These are phyloP conservation scores for Apodemus speciosus DNA, from an alignment of 2,113 vertebrate species.

Conservation along the genomic window DNA sequence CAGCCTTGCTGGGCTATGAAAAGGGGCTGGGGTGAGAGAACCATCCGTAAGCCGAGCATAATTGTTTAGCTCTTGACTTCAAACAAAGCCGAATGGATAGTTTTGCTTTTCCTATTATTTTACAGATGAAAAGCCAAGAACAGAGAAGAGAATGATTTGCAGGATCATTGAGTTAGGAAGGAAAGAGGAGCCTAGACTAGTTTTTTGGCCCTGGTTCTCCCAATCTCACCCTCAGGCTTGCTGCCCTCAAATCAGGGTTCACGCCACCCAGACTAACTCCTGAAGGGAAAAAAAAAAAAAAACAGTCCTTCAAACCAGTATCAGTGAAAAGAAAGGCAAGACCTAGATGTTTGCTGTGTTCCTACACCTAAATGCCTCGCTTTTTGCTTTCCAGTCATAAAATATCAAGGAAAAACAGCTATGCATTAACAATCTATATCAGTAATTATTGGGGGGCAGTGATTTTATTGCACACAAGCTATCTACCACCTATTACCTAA, in stretches of 20 bases:
- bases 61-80: conserved; percentile 19
- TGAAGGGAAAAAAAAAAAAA: background rate
- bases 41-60: background rate
- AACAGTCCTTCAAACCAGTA: background rate
- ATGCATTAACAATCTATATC: background rate
- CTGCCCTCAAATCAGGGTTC: background rate
- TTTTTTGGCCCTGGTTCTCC: background rate
- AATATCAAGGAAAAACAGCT: conserved; percentile 15
- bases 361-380: background rate
- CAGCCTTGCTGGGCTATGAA: background rate
- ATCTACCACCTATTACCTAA: background rate
- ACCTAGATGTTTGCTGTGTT: background rate
- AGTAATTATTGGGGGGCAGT: background rate
- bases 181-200: background rate
- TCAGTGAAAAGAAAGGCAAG: background rate
- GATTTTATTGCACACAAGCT: conserved; percentile 38
- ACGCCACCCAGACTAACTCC: background rate
- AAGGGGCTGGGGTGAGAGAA: background rate
- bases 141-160: background rate
- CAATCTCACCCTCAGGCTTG: background rate
- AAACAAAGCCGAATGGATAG: conserved; percentile 23
- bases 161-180: background rate
- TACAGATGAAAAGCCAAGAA: conserved; percentile 47
- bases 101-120: conserved; percentile 55
- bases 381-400: conserved; percentile 19